Evolutionary conservation across 2,797 vertebrate genomes (phyloP), one percentile per base, ranked within the genome.

Genomic region (Anniella stebbinsi): DNA sequence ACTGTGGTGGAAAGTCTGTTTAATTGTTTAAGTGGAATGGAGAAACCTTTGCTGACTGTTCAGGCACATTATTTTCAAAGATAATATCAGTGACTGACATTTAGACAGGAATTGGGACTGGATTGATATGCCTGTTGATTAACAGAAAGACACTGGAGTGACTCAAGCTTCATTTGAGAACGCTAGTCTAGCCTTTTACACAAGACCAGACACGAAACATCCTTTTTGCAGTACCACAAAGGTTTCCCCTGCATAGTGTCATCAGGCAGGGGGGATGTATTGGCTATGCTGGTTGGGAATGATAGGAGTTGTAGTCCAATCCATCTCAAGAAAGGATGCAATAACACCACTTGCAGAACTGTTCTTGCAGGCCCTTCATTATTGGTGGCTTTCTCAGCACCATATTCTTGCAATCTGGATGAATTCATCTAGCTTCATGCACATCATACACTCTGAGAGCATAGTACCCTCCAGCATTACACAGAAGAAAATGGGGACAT

Each of bases 1-100:
- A 87, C 33, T 51, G 36, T 41, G 80, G 69, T 48, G 88, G 82
- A 92, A 91, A 88, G n/a, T 13, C 36, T 66, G 48, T 86, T 91
- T 92, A 88, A 91, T 82, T 77, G 69, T 82, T 92, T 89, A 84
- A 92, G 57, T 92, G 90, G 73, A 93, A 92, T 41, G 4, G 57
- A 91, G 80, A 28, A 89, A 88, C n/a, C 23, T 67, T 88, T 82
- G 54, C 69, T 88, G 84, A 84, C 87, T 88, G 86, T 80, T 87
- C 57, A 51, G 78, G 80, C 82, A 80, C 85, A 91, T 88, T 75
- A 87, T 86, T 80, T 91, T 84, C 73, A 90, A 81, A 93, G 89
- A 69, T 57, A 76, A 8, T 18, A 63, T 33, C 93, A 84, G 82
- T 48, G 80, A 63, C 80, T 69, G 80, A 38, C 25, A 63, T 7